Base-by-base conservation (phyloP, 2,113 vertebrate genomes). In the Lutjanus erythropterus region DNA sequence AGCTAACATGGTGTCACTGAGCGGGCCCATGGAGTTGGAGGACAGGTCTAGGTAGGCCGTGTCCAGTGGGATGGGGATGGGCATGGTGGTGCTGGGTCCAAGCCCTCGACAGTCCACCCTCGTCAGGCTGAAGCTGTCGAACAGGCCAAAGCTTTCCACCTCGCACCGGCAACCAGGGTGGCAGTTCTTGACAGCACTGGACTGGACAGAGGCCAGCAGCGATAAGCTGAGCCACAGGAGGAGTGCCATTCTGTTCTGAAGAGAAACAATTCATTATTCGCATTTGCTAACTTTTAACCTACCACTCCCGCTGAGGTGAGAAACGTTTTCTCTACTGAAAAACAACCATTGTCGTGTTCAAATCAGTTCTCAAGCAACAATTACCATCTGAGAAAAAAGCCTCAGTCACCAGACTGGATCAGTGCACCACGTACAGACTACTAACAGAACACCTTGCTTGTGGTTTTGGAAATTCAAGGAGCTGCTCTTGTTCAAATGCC, bases 71-170 rank as follows among this genome's bases (percentile, higher is more conserved):
- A 99, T 97, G 75, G 96, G 95, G 50, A 98, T 94, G 0, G 97
- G 97, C 82, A 96, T 89, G 3, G 95, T 90, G 52, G 94, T 85
- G 29, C 94, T 92, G 2, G 96, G 94, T 0, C 96, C 97, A 31
- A 98, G 88, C 16, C 95, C 93, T 1, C 96, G 95, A 86, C 98
- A 99, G 82, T 98, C 97, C 74, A 98, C 98, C 25, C 96, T 96
- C 39, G 97, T 99, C 86, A 99, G 85, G 82, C 98, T 99, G 93
- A 99, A 99, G 93, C 98, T 99, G 90, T 98, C 96, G 0, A 99
- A 99, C 71, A 98, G 95, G 35, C 98, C 98, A 1, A 97, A 99
- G 72, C 94, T 99, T 90, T 99, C 97, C 89, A 98, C 97, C 64
- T 99, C 97, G 0, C 98, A 99, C 71, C 90, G 96, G 86, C 98